phyloP scores from a whole-genome alignment of 92 coral and sea anemone genomes.

The Zoanthus solanderi region DNA sequence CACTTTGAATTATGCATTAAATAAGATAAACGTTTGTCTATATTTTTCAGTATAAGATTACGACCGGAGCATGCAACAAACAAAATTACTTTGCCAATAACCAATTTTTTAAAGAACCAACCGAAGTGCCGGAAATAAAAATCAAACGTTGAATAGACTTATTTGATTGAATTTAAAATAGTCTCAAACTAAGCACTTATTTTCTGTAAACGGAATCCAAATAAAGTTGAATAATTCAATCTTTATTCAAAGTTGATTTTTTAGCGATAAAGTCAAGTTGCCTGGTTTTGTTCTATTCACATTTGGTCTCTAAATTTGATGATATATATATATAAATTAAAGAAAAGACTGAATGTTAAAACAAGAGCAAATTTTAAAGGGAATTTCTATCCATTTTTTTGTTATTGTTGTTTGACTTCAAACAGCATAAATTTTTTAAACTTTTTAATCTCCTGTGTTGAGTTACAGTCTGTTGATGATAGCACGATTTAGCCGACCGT shows the following conservation, averaged over 20 bases:
- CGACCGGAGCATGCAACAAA: not conserved
- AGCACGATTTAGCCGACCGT: not conserved
- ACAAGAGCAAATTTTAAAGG: not conserved
- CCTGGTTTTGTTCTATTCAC: not conserved
- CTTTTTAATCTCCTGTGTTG: not conserved
- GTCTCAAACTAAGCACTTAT: not conserved
- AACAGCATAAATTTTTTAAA: not conserved
- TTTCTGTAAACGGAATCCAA: not conserved
- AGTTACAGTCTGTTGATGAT: not conserved
- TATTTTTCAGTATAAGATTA: not conserved
- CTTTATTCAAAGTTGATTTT: not conserved
- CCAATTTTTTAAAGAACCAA: not conserved
- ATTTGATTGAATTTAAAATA: not conserved
- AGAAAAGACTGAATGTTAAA: not conserved
- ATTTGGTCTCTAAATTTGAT: not conserved
- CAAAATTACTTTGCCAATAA: not conserved
- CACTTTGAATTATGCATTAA: not conserved
- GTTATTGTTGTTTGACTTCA: not conserved
- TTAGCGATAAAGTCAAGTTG: not conserved
- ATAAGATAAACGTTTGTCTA: not conserved
- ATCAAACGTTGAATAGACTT: not conserved
- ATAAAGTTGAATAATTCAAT: not conserved
- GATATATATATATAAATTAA: not conserved
- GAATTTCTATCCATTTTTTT: not conserved
- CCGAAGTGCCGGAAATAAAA: not conserved